These are phyloP conservation scores for Glomeris marginata DNA, from an alignment of 2,888 invertebrate genomes.

Conservation along the genomic window DNA sequence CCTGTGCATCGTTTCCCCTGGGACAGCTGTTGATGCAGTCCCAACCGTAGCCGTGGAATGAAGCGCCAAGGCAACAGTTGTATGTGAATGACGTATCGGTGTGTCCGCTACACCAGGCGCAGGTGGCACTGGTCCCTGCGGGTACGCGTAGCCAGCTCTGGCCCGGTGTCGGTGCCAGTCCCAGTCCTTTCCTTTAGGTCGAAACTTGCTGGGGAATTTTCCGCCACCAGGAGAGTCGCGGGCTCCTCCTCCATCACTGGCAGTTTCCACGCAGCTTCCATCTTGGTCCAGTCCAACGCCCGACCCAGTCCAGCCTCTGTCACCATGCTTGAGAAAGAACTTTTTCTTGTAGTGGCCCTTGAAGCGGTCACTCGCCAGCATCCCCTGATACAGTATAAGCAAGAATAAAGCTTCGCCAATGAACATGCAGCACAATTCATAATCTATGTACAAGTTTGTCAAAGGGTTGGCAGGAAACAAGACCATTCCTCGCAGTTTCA, in stretches of 20 bases:
- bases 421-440: too few species aligned
- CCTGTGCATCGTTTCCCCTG: too few species aligned
- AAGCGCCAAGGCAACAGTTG: too few species aligned
- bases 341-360: conserved; percentile 16
- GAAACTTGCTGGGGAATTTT: conserved; percentile 45
- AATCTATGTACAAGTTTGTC: too few species aligned
- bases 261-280: too few species aligned
- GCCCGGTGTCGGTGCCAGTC: conserved; percentile 36
- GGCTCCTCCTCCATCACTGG: background rate
- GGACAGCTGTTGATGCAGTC: too few species aligned
- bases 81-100: too few species aligned
- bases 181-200: conserved; percentile 58
- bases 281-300: too few species aligned
- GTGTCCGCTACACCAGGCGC: background rate
- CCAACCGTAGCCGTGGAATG: too few species aligned
- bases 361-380: conserved; percentile 5
- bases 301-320: background rate
- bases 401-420: too few species aligned
- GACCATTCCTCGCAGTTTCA: too few species aligned
- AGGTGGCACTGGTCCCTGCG: background rate
- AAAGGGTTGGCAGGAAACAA: too few species aligned
- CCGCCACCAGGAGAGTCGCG: background rate
- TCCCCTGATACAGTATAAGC: background rate
- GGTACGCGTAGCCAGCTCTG: background rate
- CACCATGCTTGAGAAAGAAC: conserved; percentile 13